Evolutionary conservation across 2,888 invertebrate species (phyloP), one percentile per base, ranked within the genome.

Genomic region (Lottia gigantea): DNA sequence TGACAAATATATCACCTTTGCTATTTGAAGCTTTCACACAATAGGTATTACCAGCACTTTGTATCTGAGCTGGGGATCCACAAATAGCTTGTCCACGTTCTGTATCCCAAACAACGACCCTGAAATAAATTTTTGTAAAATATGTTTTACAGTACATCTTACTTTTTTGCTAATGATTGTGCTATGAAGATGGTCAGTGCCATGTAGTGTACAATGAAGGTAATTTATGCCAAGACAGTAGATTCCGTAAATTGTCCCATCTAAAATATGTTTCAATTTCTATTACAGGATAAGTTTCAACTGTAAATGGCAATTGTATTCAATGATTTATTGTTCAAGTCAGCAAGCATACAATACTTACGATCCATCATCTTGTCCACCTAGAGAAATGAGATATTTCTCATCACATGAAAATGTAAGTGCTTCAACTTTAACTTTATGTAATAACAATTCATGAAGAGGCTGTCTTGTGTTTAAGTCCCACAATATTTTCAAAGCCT

Each of bases 351-450:
- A 40, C 40, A 40, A 40, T 40, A 77, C 80, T 76, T 78, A 89
- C 89, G 85, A 86, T 47, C 95, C 95, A 88, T 96, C 96, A 88
- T 97, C 97, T 72, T 94, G 92, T 0, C 97, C 97, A 0, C 97
- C 97, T 55, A 96, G 91, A 0, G 95, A 94, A 47, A 95, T 92
- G 80, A 97, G 90, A 88, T 93, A 96, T 67, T 92, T 92, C 80
- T 95, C 95, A 87, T 94, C 93, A 4, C 92, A 91, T 0, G 95
- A 93, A 87, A 97, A 96, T 11, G 92, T 91, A n/a, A 97, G 90
- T 0, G 94, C 92, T 90, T 96, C 94, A 0, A 97, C 94, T 47
- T 95, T 92, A 0, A 95, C 96, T 91, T 95, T 95, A 87, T 97
- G 97, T 23, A 55, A 23, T 63, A 95, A 89, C 88, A 96, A 93